Percentiles rank a stretch among this genome's conserved stretches.
Conservation (phyloP, 2,113 vertebrate species). For the Nibea coibor region DNA sequence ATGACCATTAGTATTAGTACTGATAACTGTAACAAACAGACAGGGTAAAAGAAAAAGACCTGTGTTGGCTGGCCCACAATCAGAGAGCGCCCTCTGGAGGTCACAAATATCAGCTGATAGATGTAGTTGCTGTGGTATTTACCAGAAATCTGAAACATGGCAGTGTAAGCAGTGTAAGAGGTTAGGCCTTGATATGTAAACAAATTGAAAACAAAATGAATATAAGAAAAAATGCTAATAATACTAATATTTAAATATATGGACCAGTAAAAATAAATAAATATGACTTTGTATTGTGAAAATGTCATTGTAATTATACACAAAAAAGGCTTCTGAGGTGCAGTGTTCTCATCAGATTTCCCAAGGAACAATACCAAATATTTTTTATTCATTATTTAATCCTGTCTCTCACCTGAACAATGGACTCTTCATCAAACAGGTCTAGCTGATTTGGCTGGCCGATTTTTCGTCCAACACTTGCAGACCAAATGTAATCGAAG, state of each 20-base stretch:
- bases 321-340: neutral
- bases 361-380: neutral
- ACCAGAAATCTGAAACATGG: constrained; percentile 54
- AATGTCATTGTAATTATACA: neutral
- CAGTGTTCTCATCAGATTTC: neutral
- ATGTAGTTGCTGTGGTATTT: constrained; percentile 57
- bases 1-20: rapidly evolving
- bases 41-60: neutral
- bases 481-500: constrained; percentile 32
- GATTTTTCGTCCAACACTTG: rapidly evolving
- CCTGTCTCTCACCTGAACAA: constrained; percentile 55
- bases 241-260: no score
- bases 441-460: neutral
- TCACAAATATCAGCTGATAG: constrained; percentile 57
- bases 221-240: neutral
- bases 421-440: constrained; percentile 21
- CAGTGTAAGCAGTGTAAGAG: neutral
- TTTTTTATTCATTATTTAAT: neutral
- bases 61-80: neutral
- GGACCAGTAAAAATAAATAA: neutral
- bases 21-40: neutral
- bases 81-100: constrained; percentile 57
- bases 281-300: neutral
- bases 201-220: no score
- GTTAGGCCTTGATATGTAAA: no score